A percentile compares a stretch with the other conserved stretches of the same genome.
These are phyloP conservation scores for Parapsyche elsis DNA, from an alignment of 1,140 invertebrate species.

Conservation along the genomic window DNA sequence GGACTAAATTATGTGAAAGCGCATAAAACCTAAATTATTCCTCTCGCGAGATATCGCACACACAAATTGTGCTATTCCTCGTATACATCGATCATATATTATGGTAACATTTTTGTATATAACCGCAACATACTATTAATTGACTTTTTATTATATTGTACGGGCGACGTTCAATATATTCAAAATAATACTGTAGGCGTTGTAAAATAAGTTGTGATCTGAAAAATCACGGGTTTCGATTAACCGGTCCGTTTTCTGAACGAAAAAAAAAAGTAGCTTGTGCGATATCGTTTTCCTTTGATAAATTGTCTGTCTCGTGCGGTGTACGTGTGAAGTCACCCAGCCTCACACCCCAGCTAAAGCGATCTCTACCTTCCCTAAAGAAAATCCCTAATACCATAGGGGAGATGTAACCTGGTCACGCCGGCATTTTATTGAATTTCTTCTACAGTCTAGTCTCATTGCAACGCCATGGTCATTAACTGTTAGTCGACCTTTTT, in stretches of 20 bases:
- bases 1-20: slow-evolving; percentile 31
- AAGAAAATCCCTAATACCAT: slow-evolving; percentile 22
- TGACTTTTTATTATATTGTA: neutral
- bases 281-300: slow-evolving; percentile 30
- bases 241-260: slow-evolving; percentile 4
- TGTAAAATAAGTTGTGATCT: neutral
- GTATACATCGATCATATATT: neutral
- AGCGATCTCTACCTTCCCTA: neutral
- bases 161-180: neutral
- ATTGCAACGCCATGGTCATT: slow-evolving; percentile 40
- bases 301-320: slow-evolving; percentile 27
- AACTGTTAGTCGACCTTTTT: slow-evolving; percentile 41
- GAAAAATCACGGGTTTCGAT: slow-evolving; percentile 12
- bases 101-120: neutral
- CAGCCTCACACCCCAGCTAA: slow-evolving; percentile 4
- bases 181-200: neutral
- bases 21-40: slow-evolving; percentile 24
- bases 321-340: slow-evolving; percentile 6
- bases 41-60: neutral
- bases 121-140: neutral
- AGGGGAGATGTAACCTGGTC: slow-evolving; percentile 35
- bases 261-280: neutral
- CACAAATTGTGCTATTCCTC: neutral
- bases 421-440: slow-evolving; percentile 46
- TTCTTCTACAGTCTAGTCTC: slow-evolving; percentile 23